A percentile compares a stretch with the other conserved stretches of the same genome.
These are phyloP conservation scores for Nicator chloris DNA, from an alignment of 2,113 vertebrate species.

Conservation along the genomic window DNA sequence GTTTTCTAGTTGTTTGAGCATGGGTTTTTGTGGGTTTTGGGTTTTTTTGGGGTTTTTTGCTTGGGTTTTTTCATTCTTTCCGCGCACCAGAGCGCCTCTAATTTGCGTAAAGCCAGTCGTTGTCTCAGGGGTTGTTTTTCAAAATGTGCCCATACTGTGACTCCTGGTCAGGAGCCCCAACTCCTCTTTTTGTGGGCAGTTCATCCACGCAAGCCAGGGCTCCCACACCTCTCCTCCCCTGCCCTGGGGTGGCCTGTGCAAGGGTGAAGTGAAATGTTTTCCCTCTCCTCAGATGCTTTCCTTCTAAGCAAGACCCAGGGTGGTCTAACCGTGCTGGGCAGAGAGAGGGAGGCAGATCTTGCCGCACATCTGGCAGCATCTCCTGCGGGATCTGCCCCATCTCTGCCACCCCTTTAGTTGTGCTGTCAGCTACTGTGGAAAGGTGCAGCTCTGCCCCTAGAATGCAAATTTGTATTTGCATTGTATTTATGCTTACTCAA, in stretches of 20 bases:
- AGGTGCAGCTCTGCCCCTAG: neutral
- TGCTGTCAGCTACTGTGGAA: neutral
- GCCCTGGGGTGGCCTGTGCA: neutral
- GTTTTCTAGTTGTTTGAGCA: neutral
- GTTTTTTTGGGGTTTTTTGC: too few species aligned
- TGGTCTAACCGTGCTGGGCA: rapidly evolving
- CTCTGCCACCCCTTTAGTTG: neutral
- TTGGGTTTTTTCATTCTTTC: neutral
- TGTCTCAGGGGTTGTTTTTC: neutral
- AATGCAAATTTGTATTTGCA: neutral
- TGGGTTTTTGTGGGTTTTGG: rapidly evolving
- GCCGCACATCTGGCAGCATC: rapidly evolving
- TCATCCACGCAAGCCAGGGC: rapidly evolving
- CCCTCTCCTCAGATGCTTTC: neutral
- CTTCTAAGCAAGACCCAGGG: neutral
- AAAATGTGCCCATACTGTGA: rapidly evolving
- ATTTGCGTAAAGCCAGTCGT: neutral
- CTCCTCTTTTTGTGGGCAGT: neutral
- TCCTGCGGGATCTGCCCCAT: rapidly evolving
- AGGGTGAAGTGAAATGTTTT: neutral
- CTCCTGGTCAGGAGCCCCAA: rapidly evolving
- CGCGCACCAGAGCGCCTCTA: rapidly evolving
- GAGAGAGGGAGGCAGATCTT: neutral
- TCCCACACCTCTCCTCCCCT: rapidly evolving
- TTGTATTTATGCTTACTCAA: neutral